Conservation (phyloP, 2,113 vertebrate species). For the Paraplagusia blochii region DNA sequence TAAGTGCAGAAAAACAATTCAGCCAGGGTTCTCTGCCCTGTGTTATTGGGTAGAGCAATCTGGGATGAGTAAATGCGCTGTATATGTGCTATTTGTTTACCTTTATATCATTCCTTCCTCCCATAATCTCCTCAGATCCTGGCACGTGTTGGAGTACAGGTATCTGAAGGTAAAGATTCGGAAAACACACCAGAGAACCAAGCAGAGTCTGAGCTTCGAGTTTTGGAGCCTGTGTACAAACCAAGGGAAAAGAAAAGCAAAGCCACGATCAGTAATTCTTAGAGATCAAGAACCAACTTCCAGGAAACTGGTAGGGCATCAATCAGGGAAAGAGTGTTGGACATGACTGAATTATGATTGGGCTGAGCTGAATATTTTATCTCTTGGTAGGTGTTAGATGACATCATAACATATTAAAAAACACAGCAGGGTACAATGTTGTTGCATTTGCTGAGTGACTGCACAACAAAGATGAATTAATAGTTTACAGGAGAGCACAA, state of each 20-base stretch:
- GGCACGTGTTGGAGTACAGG: conserved; percentile 75
- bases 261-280: conserved; percentile 11
- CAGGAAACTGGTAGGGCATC: conserved; percentile 1
- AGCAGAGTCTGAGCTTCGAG: conserved; percentile 91
- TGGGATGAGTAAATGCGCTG: no score
- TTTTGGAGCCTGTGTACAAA: conserved; percentile 81
- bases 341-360: conserved; percentile 24
- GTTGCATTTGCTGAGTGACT: conserved; percentile 15
- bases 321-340: conserved; percentile 6
- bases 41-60: no score
- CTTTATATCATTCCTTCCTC: conserved; percentile 84
- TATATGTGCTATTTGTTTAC: conserved; percentile 60
- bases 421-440: neutral
- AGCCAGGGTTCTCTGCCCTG: no score
- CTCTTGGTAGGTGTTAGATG: conserved; percentile 1
- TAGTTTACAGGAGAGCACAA: no score
- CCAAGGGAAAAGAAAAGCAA: neutral
- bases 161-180: conserved; percentile 87
- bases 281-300: conserved; percentile 22
- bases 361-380: conserved; percentile 2
- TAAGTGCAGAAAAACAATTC: no score
- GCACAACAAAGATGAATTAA: neutral
- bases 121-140: conserved; percentile 69
- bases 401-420: conserved; percentile 16
- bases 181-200: conserved; percentile 95